Percentiles rank a stretch among this genome's conserved stretches.
phyloP scores from a whole-genome alignment of 2,797 vertebrate species.

The Nothura maculosa region DNA sequence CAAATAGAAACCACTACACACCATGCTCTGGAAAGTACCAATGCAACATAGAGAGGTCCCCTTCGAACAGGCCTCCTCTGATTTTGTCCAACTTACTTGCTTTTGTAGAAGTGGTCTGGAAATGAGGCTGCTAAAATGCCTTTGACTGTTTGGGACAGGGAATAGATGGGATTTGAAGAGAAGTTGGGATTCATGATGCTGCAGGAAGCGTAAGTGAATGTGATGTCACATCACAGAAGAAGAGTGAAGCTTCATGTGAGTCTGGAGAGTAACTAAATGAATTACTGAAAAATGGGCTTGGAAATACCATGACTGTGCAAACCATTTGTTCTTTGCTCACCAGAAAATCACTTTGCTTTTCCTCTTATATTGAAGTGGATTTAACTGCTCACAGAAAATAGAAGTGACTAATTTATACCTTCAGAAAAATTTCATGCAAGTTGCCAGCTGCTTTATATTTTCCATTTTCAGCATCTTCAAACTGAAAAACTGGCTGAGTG shows the following conservation, averaged over 20 bases:
- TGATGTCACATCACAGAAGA: not conserved
- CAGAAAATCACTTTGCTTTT: not conserved
- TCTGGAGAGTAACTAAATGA: not conserved
- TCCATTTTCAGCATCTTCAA: slow-evolving; percentile 6
- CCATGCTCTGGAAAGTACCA: not conserved
- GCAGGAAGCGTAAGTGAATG: not conserved
- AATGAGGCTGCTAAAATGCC: not conserved
- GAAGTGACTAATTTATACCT: slow-evolving; percentile 36
- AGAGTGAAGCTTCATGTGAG: not conserved
- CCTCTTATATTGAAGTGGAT: not conserved
- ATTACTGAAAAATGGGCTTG: not conserved
- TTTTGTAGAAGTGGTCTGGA: not conserved
- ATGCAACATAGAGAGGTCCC: not conserved
- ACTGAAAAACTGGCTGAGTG: not conserved
- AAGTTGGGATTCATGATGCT: not conserved
- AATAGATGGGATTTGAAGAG: not conserved
- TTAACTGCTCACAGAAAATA: slow-evolving; percentile 2
- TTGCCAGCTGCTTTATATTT: slow-evolving; percentile 27
- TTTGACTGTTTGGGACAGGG: not conserved
- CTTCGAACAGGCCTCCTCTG: not conserved
- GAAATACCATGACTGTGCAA: not conserved
- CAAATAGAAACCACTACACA: not conserved
- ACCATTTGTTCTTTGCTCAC: slow-evolving; percentile 14
- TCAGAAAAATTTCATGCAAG: slow-evolving; percentile 24
- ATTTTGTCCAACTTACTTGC: not conserved